Conservation (phyloP, 2,888 invertebrate species). For the Mechanitis mazaeus region DNA sequence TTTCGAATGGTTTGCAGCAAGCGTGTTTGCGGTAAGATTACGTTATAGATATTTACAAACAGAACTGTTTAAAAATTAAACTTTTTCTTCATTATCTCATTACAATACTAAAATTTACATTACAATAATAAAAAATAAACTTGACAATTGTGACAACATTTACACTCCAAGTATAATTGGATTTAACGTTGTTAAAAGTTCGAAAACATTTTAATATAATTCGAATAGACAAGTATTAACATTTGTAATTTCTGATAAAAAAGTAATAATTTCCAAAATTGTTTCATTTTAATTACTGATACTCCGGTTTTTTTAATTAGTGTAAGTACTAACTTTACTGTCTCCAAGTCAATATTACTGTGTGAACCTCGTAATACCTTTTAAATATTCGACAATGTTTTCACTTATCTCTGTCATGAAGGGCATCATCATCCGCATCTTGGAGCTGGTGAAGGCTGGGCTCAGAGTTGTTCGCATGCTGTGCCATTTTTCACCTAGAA, state of each 20-base stretch:
- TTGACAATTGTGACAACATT: constrained; percentile 11
- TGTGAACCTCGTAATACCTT: constrained; percentile 37
- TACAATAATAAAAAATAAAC: not conserved
- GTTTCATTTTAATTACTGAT: not conserved
- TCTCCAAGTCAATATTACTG: constrained; percentile 35
- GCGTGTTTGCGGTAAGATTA: too few species aligned
- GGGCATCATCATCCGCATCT: constrained; percentile 73
- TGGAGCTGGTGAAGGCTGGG: constrained; percentile 76
- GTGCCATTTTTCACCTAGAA: constrained; percentile 67
- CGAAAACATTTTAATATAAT: constrained; percentile 5
- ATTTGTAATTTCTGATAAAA: constrained; percentile 7
- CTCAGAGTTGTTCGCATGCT: constrained; percentile 68
- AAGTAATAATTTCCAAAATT: constrained; percentile 16
- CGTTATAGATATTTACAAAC: too few species aligned
- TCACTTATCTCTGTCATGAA: constrained; percentile 58
- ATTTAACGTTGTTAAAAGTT: constrained; percentile 18
- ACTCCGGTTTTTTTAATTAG: too few species aligned
- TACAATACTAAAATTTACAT: not conserved
- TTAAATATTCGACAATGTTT: constrained; percentile 47
- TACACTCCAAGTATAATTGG: constrained; percentile 16
- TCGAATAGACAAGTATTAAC: constrained; percentile 1
- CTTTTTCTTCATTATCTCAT: not conserved
- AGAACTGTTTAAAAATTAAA: too few species aligned
- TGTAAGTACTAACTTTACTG: too few species aligned
- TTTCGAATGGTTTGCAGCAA: too few species aligned